A percentile compares a stretch with the other conserved stretches of the same genome.
These are phyloP conservation scores for Nymphalis urticae DNA, from an alignment of 2,888 invertebrate species.

Conservation along the genomic window DNA sequence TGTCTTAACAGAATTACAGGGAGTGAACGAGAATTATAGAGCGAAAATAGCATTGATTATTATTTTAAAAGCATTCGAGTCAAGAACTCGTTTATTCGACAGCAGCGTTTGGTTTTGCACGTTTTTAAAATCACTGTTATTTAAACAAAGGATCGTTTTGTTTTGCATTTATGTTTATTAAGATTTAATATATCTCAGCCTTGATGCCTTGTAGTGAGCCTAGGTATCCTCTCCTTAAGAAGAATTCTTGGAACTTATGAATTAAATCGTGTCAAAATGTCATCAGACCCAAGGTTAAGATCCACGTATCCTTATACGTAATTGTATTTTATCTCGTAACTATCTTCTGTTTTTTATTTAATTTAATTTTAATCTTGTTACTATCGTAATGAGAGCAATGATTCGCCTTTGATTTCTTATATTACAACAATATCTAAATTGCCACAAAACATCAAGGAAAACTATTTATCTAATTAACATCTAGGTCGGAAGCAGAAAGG, in stretches of 20 bases:
- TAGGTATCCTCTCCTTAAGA: too few species aligned
- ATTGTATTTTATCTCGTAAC: too few species aligned
- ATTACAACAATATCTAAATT: neutral
- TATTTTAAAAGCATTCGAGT: slow-evolving; percentile 37
- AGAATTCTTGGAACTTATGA: too few species aligned
- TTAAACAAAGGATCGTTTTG: neutral
- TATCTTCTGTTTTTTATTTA: too few species aligned
- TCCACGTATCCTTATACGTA: too few species aligned
- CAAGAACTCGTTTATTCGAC: slow-evolving; percentile 33
- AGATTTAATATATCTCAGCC: too few species aligned
- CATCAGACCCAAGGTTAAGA: too few species aligned
- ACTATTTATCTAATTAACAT: slow-evolving; percentile 52
- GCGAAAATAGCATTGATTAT: slow-evolving; percentile 41
- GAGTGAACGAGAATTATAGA: slow-evolving; percentile 40
- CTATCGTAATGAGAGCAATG: neutral
- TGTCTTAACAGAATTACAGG: slow-evolving; percentile 39
- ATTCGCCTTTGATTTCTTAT: neutral
- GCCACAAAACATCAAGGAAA: slow-evolving; percentile 38
- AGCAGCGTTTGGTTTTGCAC: slow-evolving; percentile 22
- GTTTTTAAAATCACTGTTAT: slow-evolving; percentile 26
- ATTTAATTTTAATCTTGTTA: too few species aligned
- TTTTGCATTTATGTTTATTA: too few species aligned
- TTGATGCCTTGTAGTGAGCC: too few species aligned
- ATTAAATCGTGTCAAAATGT: too few species aligned
- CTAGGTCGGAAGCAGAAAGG: slow-evolving; percentile 74